Percentiles rank a stretch among this genome's conserved stretches.
Evolutionary conservation across 2,888 invertebrate genomes (phyloP).

Genomic region (Aspidiotus destructor): DNA sequence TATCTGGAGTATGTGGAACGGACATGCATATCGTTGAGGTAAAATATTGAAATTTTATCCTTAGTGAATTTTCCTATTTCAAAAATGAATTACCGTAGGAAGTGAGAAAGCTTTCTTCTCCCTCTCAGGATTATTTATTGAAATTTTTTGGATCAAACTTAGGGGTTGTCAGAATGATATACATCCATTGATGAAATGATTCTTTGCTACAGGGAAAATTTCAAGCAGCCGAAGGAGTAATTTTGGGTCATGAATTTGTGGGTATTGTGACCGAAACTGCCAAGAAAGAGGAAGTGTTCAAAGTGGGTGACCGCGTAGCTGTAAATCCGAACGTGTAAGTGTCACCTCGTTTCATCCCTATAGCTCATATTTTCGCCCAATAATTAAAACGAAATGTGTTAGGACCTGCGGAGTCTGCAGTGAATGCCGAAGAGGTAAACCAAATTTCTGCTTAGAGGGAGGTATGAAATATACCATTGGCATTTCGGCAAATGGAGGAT

Average conservation of each 20-base stretch:
- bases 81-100: too few relatives aligned
- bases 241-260: slow-evolving; percentile 18
- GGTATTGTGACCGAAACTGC: slow-evolving; percentile 16
- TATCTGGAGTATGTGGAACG: slow-evolving; percentile 25
- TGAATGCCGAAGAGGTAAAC: slow-evolving; percentile 53
- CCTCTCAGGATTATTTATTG: too few relatives aligned
- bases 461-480: slow-evolving; percentile 54
- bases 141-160: too few relatives aligned
- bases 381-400: background rate
- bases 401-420: slow-evolving; percentile 55
- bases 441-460: slow-evolving; percentile 57
- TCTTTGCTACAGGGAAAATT: slow-evolving; percentile 16
- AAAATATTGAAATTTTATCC: background rate
- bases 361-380: background rate
- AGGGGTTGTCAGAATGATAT: background rate
- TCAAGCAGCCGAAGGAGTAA: slow-evolving; percentile 9
- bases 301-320: slow-evolving; percentile 17
- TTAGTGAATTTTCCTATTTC: too few relatives aligned
- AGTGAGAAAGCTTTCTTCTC: too few relatives aligned
- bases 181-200: background rate
- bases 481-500: slow-evolving; percentile 57
- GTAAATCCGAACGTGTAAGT: slow-evolving; percentile 27
- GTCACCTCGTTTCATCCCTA: too few relatives aligned
- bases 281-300: background rate
- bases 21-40: slow-evolving; percentile 23